phyloP scores from a whole-genome alignment of 2,113 vertebrate species.

The Odontophorus gujanensis region DNA sequence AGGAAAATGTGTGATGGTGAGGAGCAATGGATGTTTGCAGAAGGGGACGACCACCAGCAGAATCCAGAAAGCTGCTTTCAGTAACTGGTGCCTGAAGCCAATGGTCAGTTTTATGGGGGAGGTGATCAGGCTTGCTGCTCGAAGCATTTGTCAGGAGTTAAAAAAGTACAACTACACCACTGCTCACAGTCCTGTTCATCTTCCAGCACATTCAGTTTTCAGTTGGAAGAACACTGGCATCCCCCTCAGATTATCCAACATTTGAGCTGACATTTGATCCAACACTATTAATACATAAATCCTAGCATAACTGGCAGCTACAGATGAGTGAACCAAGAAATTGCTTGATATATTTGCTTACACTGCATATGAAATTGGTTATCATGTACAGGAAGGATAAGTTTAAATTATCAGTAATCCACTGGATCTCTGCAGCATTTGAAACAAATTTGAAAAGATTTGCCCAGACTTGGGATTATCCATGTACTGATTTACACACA shows the following conservation, averaged over 20 bases:
- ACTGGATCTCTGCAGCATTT: slow-evolving; percentile 7
- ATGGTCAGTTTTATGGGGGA: not conserved
- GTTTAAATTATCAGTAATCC: slow-evolving; percentile 52
- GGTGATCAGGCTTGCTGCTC: not conserved
- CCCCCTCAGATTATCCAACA: slow-evolving; percentile 48
- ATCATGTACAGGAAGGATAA: slow-evolving; percentile 26
- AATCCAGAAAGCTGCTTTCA: not conserved
- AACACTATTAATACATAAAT: slow-evolving; percentile 61
- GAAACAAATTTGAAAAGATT: slow-evolving; percentile 18
- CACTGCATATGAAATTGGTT: slow-evolving; percentile 33
- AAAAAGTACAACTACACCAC: not conserved
- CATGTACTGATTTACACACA: not conserved
- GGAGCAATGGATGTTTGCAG: not conserved
- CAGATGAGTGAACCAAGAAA: slow-evolving; percentile 73
- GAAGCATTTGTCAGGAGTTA: not conserved
- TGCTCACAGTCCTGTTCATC: not conserved
- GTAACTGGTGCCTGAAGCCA: not conserved
- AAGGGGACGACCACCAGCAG: not conserved
- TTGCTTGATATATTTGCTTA: slow-evolving; percentile 68
- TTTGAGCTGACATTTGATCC: slow-evolving; percentile 44
- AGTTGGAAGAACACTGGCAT: slow-evolving; percentile 16
- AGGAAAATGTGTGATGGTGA: not conserved
- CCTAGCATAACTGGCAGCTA: slow-evolving; percentile 55
- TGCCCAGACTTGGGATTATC: not conserved
- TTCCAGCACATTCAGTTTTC: slow-evolving; percentile 1